These are phyloP conservation scores for Arge pagana DNA, from an alignment of 2,888 invertebrate species.

Conservation along the genomic window DNA sequence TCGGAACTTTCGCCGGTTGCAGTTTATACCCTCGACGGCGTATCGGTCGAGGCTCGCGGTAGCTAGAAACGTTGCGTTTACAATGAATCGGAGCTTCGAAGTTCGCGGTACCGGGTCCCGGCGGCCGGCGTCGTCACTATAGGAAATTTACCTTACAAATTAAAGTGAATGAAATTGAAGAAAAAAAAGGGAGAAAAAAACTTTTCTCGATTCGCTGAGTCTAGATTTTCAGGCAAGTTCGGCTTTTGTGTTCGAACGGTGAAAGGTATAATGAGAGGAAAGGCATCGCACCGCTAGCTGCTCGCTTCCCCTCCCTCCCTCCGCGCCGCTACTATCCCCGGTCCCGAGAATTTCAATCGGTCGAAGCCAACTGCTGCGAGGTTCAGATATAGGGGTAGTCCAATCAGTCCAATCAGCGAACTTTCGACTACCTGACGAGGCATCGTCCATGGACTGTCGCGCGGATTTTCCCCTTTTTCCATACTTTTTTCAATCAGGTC, in stretches of 20 bases:
- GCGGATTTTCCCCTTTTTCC: not conserved
- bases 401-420: conserved; percentile 21
- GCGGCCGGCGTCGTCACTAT: conserved; percentile 43
- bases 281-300: conserved; percentile 1
- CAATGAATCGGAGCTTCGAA: conserved; percentile 43
- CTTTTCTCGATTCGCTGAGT: conserved; percentile 40
- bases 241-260: conserved; percentile 49
- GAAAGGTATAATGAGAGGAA: conserved; percentile 48
- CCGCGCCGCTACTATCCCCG: too few relatives aligned
- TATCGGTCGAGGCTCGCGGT: conserved; percentile 15
- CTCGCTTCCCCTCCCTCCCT: conserved; percentile 17
- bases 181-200: conserved; percentile 54
- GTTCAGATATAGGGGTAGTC: conserved; percentile 17
- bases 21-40: conserved; percentile 24
- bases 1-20: conserved; percentile 25
- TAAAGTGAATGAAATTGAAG: conserved; percentile 54
- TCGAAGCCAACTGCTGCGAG: conserved; percentile 16
- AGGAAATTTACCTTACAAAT: conserved; percentile 56
- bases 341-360: conserved; percentile 19
- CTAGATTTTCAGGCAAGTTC: conserved; percentile 45
- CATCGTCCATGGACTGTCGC: conserved; percentile 8
- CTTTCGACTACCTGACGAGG: conserved; percentile 18
- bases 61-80: conserved; percentile 36
- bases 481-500: conserved; percentile 1
- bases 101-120: conserved; percentile 26